Percentiles rank a stretch among this genome's conserved stretches.
phyloP scores from a whole-genome alignment of 2,113 vertebrate genomes.

The Oreocharis arfaki region DNA sequence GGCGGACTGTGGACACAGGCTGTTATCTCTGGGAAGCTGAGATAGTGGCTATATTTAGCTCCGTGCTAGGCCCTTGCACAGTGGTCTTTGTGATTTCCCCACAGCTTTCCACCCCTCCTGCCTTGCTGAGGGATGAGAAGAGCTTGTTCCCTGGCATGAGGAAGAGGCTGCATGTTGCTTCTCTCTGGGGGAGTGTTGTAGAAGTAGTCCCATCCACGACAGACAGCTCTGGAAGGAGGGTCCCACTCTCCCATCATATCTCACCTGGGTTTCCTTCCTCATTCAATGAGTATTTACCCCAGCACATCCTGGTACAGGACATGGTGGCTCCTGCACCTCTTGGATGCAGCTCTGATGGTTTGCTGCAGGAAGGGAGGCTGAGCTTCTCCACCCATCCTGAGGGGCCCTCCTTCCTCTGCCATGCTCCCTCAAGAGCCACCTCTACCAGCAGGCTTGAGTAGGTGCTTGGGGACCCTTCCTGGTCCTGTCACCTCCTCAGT shows the following conservation, averaged over 20 bases:
- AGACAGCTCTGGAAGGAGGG: not conserved
- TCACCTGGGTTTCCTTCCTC: not conserved
- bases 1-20: not conserved
- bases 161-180: not conserved
- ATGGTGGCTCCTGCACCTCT: not conserved
- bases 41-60: constrained; percentile 54
- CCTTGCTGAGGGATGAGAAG: not conserved
- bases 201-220: not conserved
- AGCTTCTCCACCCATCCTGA: not conserved
- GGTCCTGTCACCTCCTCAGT: not conserved
- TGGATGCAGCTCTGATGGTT: not conserved
- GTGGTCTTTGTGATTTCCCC: constrained; percentile 7
- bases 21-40: constrained; percentile 8
- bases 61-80: not conserved
- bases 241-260: not conserved
- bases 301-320: not conserved
- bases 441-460: not conserved
- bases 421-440: not conserved
- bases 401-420: not conserved
- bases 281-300: not conserved
- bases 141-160: not conserved
- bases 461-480: not conserved
- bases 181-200: not conserved
- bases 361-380: not conserved
- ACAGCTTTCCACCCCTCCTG: not conserved